phyloP scores from a whole-genome alignment of 2,888 invertebrate species.

The Leptinotarsa haldemani region DNA sequence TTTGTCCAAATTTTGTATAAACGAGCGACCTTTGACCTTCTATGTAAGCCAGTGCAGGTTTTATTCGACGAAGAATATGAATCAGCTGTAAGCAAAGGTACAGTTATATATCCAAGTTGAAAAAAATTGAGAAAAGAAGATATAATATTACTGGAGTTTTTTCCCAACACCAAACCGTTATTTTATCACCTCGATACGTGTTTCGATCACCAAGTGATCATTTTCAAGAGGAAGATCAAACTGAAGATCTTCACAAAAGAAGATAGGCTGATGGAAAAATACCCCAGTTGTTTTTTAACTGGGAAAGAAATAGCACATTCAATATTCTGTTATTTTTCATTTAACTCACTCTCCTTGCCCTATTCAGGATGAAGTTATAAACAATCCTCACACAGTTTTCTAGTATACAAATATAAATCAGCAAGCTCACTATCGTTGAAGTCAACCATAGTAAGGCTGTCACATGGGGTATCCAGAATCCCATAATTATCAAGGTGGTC shows the following conservation, averaged over 20 bases:
- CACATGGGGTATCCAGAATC: conserved; percentile 52
- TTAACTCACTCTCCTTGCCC: conserved; percentile 35
- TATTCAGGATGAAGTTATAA: conserved; percentile 35
- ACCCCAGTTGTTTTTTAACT: too few relatives aligned
- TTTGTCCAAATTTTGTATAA: conserved; percentile 48
- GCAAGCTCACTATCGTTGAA: conserved; percentile 41
- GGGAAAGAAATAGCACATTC: too few relatives aligned
- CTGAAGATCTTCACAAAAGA: too few relatives aligned
- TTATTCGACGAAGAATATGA: conserved; percentile 29
- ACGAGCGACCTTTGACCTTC: conserved; percentile 49
- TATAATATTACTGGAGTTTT: too few relatives aligned
- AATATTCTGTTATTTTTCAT: background rate
- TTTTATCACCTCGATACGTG: too few relatives aligned
- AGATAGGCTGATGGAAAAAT: too few relatives aligned
- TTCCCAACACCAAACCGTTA: too few relatives aligned
- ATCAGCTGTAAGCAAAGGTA: conserved; percentile 39
- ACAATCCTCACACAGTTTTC: conserved; percentile 46
- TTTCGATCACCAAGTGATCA: too few relatives aligned
- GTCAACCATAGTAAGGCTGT: conserved; percentile 51
- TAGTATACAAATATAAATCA: conserved; percentile 46
- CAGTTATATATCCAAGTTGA: too few relatives aligned
- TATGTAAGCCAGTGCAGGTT: conserved; percentile 38
- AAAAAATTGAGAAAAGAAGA: too few relatives aligned
- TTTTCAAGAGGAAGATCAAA: too few relatives aligned
- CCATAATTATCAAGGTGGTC: conserved; percentile 46